Evolutionary conservation across 2,113 vertebrate species (phyloP), one percentile per base, ranked within the genome.

Genomic region (Dipodomys ordii): DNA sequence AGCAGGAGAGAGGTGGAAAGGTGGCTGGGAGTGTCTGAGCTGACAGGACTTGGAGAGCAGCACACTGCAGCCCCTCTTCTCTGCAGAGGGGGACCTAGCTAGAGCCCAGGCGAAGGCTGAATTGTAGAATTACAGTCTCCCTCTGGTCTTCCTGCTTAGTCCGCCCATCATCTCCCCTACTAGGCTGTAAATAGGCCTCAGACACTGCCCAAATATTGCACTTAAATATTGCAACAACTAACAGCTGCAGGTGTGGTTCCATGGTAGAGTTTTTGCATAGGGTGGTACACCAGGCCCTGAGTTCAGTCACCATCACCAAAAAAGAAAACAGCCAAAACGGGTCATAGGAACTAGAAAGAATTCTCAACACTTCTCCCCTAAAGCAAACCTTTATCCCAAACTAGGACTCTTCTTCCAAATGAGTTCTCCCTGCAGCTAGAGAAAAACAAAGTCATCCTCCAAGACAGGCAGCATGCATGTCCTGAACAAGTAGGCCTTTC

Each of bases 21-120:
- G 68, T 1, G 0, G 11, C 18, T 4, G 2, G 6, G 69, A 49
- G 13, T 2, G 1, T 69, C 62, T 0, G 25, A 13, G 46, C 71
- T 46, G 76, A 83, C 62, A 10, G 39, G 53, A n/a, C 25, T 25
- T 19, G 3, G 30, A 32, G n/a, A 83, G 13, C 4, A 57, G 18
- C 15, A 57, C 53, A 57, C 53, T 0, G 3, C 2, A 3, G 25
- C 13, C 0, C 68, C 84, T 25, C 19, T 69, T 5, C 35, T 83
- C 46, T 83, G 44, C 0, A 44, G 8, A 4, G 4, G 25, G 35
- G 22, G 49, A 15, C 28, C n/a, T 28, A 20, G n/a, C 44, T 1
- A 15, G 60, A 35, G n/a, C 39, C 67, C 49, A 49, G 49, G 49
- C 49, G n/a, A 44, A 44, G 25, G 18, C 18, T 7, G 77, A n/a